Percentiles rank a stretch among this genome's conserved stretches.
Evolutionary conservation across 2,797 vertebrate species (phyloP).

Genomic region (Sebastes trivittatus): DNA sequence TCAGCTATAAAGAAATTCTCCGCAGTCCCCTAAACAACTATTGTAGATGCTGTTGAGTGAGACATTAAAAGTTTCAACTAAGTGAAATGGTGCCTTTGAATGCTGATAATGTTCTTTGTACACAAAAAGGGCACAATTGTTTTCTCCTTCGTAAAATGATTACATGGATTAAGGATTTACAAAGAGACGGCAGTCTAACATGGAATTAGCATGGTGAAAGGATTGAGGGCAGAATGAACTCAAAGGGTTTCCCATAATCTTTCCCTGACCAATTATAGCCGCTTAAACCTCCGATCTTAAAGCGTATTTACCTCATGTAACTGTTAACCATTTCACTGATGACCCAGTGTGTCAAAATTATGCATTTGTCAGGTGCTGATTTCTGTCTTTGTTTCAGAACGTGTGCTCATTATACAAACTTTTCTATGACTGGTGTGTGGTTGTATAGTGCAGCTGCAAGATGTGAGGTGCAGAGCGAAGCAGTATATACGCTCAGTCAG

Average conservation of each 20-base stretch:
- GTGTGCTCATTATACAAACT: background rate
- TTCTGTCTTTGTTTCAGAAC: background rate
- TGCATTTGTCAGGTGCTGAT: background rate
- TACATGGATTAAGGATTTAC: background rate
- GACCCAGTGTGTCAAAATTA: background rate
- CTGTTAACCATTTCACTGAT: background rate
- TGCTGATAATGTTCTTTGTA: background rate
- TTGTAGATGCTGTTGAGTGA: background rate
- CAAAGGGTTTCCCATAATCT: background rate
- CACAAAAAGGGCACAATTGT: background rate
- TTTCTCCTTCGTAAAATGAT: background rate
- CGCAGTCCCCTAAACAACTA: background rate
- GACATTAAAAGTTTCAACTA: background rate
- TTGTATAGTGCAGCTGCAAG: background rate
- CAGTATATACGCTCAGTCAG: background rate
- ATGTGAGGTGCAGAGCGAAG: background rate
- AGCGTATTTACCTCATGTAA: background rate
- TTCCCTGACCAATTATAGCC: background rate
- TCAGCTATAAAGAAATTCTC: background rate
- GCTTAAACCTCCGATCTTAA: background rate
- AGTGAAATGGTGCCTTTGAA: background rate
- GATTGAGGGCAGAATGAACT: background rate
- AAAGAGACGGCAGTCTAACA: background rate
- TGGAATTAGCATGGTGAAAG: background rate
- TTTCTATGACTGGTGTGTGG: background rate